phyloP scores from a whole-genome alignment of 1,140 invertebrate genomes.

The Hylyphantes graminicola region DNA sequence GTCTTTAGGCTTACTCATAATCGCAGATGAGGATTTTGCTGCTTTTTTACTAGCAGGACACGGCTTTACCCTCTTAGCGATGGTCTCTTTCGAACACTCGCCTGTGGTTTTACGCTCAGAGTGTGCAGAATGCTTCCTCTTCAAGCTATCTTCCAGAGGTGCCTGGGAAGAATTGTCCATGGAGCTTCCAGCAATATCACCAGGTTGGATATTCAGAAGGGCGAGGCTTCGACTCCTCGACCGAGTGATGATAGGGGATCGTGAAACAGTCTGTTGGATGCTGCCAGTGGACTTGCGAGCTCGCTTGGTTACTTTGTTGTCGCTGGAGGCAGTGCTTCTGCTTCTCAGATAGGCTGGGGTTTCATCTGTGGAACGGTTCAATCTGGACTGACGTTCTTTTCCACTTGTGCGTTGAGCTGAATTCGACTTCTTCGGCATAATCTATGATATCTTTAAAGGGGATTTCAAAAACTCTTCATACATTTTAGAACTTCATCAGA shows the following conservation, averaged over 20 bases:
- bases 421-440: slow-evolving; percentile 47
- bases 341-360: neutral
- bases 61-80: slow-evolving; percentile 26
- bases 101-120: slow-evolving; percentile 17
- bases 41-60: slow-evolving; percentile 5
- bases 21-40: neutral
- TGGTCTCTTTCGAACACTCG: slow-evolving; percentile 29
- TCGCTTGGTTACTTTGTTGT: slow-evolving; percentile 9
- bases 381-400: neutral
- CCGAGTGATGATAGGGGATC: slow-evolving; percentile 32
- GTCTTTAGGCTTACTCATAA: slow-evolving; percentile 36
- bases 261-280: neutral
- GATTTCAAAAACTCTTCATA: slow-evolving; percentile 9
- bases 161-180: slow-evolving; percentile 43
- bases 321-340: neutral
- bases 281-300: neutral
- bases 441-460: slow-evolving; percentile 15
- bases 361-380: slow-evolving; percentile 8
- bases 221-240: slow-evolving; percentile 18
- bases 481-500: slow-evolving; percentile 31
- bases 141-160: slow-evolving; percentile 42
- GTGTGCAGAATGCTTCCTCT: slow-evolving; percentile 30
- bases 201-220: slow-evolving; percentile 61
- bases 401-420: slow-evolving; percentile 28
- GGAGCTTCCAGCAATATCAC: slow-evolving; percentile 25